Evolutionary conservation across 30 jellyfish, hydroid and myxozoan species (phyloP), one percentile per base, ranked within the genome.

Genomic region (Haliclystus octoradiatus): DNA sequence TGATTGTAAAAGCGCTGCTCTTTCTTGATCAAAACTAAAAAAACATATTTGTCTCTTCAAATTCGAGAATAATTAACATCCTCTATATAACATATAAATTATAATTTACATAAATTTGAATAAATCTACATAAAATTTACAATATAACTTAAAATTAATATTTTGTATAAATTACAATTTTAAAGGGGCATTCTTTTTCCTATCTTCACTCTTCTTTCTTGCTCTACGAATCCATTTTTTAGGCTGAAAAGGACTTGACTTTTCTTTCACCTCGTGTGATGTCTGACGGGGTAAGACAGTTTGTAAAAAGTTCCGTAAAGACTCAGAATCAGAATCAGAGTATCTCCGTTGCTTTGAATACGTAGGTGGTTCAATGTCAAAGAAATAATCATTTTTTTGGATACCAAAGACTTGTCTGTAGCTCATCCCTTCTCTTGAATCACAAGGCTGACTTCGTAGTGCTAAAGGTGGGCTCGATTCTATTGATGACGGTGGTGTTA

Each of bases 251-350:
- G 76, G 76, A 19, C 78, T 71, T n/a, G 83, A 40, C 28, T 69
- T 81, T 64, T 64, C 73, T 22, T 26, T 64, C 31, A 22, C 65
- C 19, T 15, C 31, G 63, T 71, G 40, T 47, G 66, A 63, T 14
- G 78, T 78, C 26, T 81, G 94, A 49, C 63, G 81, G 23, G 83
- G 83, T 75, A 81, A 63, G 13, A 63, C 78, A 23, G 84, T 74
- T 19, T 81, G 78, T 73, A 81, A 68, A 74, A 79, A 89, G 71
- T 82, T 89, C n/a, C 93, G 93, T 49, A 89, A 80, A 13, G 98
- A 89, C 66, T 89, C 98, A 7, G 98, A 83, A 76, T 89, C 98
- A 1, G 98, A 89, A 78, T 89, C 98, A 5, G 98, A 89, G 67
- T 83, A 89, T 25, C 98, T 76, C 31, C 98, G 93, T 31, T 76